Evolutionary conservation across 1,140 invertebrate species (phyloP).

Genomic region (Parasteatoda tepidariorum): DNA sequence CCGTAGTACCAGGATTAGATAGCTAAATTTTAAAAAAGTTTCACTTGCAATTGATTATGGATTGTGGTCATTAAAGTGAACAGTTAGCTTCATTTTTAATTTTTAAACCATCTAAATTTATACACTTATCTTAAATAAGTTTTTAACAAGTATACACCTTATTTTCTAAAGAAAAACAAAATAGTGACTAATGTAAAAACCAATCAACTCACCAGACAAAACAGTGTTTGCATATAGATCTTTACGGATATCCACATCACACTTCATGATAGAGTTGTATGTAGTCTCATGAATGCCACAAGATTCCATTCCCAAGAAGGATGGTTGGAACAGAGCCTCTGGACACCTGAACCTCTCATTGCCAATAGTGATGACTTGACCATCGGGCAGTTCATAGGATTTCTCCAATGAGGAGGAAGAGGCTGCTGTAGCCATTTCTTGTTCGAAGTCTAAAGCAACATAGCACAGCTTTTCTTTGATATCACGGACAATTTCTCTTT

Average conservation of each 20-base stretch:
- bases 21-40: too few species aligned
- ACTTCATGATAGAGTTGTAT: slow-evolving; percentile 77
- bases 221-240: slow-evolving; percentile 71
- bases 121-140: too few species aligned
- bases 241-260: slow-evolving; percentile 70
- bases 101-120: too few species aligned
- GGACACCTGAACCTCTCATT: slow-evolving; percentile 79
- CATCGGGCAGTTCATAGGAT: slow-evolving; percentile 70
- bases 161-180: too few species aligned
- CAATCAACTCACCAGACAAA: slow-evolving; percentile 67
- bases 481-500: slow-evolving; percentile 72
- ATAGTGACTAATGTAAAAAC: background rate
- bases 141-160: too few species aligned
- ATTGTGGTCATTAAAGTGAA: too few species aligned
- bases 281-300: slow-evolving; percentile 94
- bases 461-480: slow-evolving; percentile 69
- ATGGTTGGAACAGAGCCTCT: slow-evolving; percentile 76
- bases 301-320: slow-evolving; percentile 95
- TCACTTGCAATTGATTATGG: too few species aligned
- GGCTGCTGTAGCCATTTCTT: slow-evolving; percentile 72
- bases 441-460: slow-evolving; percentile 73
- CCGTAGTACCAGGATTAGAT: too few species aligned
- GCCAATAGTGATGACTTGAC: slow-evolving; percentile 91
- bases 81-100: too few species aligned
- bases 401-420: slow-evolving; percentile 69